Evolutionary conservation across 2,888 invertebrate species (phyloP), one percentile per base, ranked within the genome.

Genomic region (Galerucella calmariensis): DNA sequence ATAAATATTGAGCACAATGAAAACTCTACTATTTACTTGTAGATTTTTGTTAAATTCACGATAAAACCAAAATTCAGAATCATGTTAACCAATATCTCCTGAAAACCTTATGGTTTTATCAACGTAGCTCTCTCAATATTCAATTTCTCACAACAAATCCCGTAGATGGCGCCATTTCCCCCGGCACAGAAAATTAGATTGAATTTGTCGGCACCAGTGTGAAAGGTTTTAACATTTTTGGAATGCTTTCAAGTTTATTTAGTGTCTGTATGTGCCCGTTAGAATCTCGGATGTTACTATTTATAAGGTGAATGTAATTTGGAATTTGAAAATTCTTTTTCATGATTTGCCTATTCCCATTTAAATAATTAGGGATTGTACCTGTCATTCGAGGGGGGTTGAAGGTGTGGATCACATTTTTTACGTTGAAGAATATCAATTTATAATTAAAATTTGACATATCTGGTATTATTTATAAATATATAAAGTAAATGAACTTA

Each of bases 141-240:
- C 75, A 73, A 75, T 75, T 75, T 61, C 75, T 69, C n/a, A 67
- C 2, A 41, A 67, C 67, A 75, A 75, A 75, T 75, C 67, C 73
- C 67, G 69, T 75, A 69, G 69, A 75, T 73, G 75, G 70, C 70
- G 67, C 59, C 67, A 65, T 75, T 75, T 75, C 65, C 75, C 62
- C 62, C 66, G 75, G 61, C 61, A 67, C 35, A 67, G 73, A 44
- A 75, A 75, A 75, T 75, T 73, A 69, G 69, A 75, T 75, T 75
- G 73, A 67, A 66, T 67, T 70, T 69, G 58, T 67, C 44, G 58
- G 27, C 27, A 58, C 24, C 66, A 46, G n/a, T 58, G 65, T 69
- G 67, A 75, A 41, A 59, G 73, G 67, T 68, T 72, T 72, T 70
- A 75, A 73, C 69, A 69, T 72, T 75, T 69, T 73, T 65, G 56